Conservation (phyloP, 2,113 vertebrate genomes). For the Manacus vitellinus region DNA sequence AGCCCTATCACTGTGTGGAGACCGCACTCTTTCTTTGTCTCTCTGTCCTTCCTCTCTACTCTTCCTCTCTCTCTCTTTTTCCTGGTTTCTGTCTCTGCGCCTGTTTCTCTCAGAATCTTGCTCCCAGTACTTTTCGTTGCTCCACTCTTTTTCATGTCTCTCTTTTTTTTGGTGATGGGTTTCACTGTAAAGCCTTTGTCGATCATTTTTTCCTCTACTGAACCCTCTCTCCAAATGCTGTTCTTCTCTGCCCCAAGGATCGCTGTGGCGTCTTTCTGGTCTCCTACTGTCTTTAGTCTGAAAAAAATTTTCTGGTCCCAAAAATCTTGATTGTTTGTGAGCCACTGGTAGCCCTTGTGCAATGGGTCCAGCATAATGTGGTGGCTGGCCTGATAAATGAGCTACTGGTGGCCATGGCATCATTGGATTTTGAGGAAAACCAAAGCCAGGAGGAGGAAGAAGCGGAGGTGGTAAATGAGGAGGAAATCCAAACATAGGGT, state of each 20-base stretch:
- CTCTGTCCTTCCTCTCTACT: slow-evolving; percentile 79
- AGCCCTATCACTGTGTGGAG: slow-evolving; percentile 72
- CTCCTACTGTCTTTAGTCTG: slow-evolving; percentile 81
- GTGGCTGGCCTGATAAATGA: slow-evolving; percentile 77
- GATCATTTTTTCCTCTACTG: slow-evolving; percentile 82
- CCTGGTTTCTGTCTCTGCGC: slow-evolving; percentile 78
- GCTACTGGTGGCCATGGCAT: slow-evolving; percentile 78
- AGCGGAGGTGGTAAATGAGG: slow-evolving; percentile 81
- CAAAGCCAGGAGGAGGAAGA: slow-evolving; percentile 79
- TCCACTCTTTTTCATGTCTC: slow-evolving; percentile 81
- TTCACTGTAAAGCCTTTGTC: slow-evolving; percentile 84
- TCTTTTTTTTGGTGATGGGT: slow-evolving; percentile 87
- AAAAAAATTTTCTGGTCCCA: slow-evolving; percentile 78
- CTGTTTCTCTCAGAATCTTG: slow-evolving; percentile 80
- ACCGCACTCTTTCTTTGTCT: slow-evolving; percentile 78
- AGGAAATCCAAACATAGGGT: slow-evolving; percentile 78
- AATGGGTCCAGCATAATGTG: slow-evolving; percentile 74
- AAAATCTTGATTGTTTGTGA: slow-evolving; percentile 71
- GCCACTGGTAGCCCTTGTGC: slow-evolving; percentile 68
- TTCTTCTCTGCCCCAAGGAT: slow-evolving; percentile 88
- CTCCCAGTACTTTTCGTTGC: slow-evolving; percentile 76
- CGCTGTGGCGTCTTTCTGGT: slow-evolving; percentile 83
- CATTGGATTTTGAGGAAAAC: slow-evolving; percentile 79
- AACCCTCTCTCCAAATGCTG: slow-evolving; percentile 77
- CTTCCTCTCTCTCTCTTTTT: slow-evolving; percentile 80